Conservation (phyloP, 2,113 vertebrate genomes). For the Thymallus thymallus region DNA sequence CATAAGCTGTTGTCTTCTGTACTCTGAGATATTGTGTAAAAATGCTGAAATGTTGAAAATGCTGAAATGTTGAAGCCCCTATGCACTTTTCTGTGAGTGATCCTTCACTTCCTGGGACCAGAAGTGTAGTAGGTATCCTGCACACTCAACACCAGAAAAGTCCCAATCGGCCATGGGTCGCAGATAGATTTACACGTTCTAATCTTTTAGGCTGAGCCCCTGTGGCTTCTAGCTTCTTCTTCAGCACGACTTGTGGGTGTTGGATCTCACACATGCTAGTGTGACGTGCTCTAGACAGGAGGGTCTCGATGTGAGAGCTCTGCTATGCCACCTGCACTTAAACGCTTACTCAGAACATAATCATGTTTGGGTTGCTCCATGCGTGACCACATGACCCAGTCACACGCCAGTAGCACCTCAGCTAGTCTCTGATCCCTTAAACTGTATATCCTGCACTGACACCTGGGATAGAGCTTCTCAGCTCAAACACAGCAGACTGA, state of each 20-base stretch:
- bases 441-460: background rate
- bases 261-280: background rate
- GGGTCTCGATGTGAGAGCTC: background rate
- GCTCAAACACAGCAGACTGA: background rate
- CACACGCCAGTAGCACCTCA: background rate
- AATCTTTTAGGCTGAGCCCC: background rate
- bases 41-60: background rate
- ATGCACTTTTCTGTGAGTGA: too few relatives aligned
- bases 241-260: background rate
- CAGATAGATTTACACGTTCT: background rate
- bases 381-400: constrained; percentile 9
- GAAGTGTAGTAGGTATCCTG: background rate
- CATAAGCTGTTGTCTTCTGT: background rate
- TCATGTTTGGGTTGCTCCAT: constrained; percentile 3
- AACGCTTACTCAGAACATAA: constrained; percentile 23
- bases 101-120: background rate
- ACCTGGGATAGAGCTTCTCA: background rate
- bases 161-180: background rate
- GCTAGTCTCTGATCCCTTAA: background rate
- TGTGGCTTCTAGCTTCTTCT: background rate
- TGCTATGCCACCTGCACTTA: background rate
- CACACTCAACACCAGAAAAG: background rate
- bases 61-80: background rate
- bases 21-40: background rate
- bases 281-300: background rate